A percentile compares a stretch with the other conserved stretches of the same genome.
phyloP scores from a whole-genome alignment of 2,113 vertebrate species.

The Rhadina sibilatrix region DNA sequence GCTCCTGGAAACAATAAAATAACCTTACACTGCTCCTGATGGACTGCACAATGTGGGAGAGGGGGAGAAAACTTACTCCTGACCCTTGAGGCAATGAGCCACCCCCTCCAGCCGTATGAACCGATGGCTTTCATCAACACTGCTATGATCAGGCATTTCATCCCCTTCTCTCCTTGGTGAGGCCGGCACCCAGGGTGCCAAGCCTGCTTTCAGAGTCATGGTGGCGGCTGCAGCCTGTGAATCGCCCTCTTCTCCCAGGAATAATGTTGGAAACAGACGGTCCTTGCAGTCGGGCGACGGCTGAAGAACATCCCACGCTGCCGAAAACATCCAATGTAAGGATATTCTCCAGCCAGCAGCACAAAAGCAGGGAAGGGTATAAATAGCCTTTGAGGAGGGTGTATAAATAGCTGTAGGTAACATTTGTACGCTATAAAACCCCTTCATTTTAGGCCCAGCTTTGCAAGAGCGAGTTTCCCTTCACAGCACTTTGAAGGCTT shows the following conservation, averaged over 20 bases:
- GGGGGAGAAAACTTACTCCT: neutral
- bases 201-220: neutral
- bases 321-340: neutral
- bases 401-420: conserved; percentile 51
- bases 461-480: neutral
- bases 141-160: fast-evolving
- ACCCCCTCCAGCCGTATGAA: neutral
- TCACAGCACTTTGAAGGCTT: neutral
- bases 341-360: conserved; percentile 26
- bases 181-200: neutral
- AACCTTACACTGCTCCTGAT: neutral
- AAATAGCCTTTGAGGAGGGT: conserved; percentile 17
- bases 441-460: neutral
- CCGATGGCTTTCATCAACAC: neutral
- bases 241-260: neutral
- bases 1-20: conserved; percentile 1
- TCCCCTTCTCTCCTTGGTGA: neutral
- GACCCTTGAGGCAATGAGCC: neutral
- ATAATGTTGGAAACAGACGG: fast-evolving
- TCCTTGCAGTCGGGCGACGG: neutral
- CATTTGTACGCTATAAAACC: neutral
- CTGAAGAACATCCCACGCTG: neutral
- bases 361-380: neutral
- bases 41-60: neutral
- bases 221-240: fast-evolving